Evolutionary conservation across 2,797 vertebrate species (phyloP), one percentile per base, ranked within the genome.

Genomic region (Acipenser transmontanus): DNA sequence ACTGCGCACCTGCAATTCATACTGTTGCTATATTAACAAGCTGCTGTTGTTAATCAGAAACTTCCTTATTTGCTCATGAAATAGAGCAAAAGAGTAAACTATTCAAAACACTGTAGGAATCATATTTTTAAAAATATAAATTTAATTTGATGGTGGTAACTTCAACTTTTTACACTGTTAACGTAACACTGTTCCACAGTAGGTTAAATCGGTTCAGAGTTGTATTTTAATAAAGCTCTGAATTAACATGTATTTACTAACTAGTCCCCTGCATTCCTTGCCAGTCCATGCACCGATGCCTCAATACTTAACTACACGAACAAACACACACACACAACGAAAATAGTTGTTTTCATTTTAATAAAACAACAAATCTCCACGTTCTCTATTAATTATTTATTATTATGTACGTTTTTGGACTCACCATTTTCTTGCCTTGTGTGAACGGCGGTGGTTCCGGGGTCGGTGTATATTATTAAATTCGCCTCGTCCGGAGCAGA

Each of bases 371-470:
- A 13, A 20, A 12, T 8, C 11, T 2, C 63, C 10, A 61, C 9
- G 50, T 64, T 47, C 47, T 12, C 4, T 62, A 63, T 34, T 34
- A 34, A 34, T 34, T 34, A 17, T 34, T 3, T 34, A 34, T 34
- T 4, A 4, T 34, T 34, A 3, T 34, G 34, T 64, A 59, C 56
- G 17, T 17, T 1, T 17, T 64, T 68, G 64, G 66, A 72, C 78
- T 80, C 73, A 82, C 80, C 80, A 82, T 82, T 73, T 78, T 82
- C 70, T 61, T 74, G 57, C 52, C 68, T 62, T 52, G 65, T 34
- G 34, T 34, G 34, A 57, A 57, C 63, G 66, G 54, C 54, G 63
- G 65, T 59, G 65, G 73, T 52, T 54, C 68, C 14, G 54, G 48
- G 8, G 52, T 49, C 47, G 63, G 49, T 48, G 20, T 66, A 70